Percentiles rank a stretch among this genome's conserved stretches.
These are phyloP conservation scores for Flexamia atlantica DNA, from an alignment of 2,888 invertebrate genomes.

Conservation along the genomic window DNA sequence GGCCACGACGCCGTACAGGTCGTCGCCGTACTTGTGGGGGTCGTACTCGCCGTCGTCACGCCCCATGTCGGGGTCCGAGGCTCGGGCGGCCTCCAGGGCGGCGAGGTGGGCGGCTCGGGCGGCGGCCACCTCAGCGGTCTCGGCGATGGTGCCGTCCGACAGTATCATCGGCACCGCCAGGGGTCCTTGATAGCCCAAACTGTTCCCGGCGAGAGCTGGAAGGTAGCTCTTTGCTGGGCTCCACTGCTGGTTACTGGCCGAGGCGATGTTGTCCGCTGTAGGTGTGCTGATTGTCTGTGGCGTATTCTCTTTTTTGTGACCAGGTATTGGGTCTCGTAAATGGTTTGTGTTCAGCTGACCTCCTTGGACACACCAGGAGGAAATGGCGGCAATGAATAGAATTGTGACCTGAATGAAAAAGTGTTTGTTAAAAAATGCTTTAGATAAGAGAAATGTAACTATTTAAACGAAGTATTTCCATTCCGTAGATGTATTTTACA, in stretches of 20 bases:
- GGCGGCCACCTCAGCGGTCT: slow-evolving; percentile 35
- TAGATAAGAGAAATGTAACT: too few species aligned
- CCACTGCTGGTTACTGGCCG: background rate
- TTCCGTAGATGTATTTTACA: too few species aligned
- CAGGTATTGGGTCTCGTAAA: background rate
- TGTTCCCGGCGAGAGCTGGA: background rate
- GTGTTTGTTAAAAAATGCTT: too few species aligned
- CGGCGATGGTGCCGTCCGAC: slow-evolving; percentile 40
- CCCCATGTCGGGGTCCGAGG: slow-evolving; percentile 26
- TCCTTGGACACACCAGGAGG: background rate
- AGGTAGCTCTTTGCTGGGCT: background rate
- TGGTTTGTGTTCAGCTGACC: background rate
- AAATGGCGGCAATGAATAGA: background rate
- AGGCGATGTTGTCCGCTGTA: background rate
- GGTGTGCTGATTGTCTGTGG: background rate
- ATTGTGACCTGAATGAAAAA: background rate
- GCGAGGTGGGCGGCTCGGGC: slow-evolving; percentile 38
- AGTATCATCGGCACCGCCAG: slow-evolving; percentile 25
- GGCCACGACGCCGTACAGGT: slow-evolving; percentile 12
- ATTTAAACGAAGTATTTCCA: too few species aligned
- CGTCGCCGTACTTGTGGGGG: slow-evolving; percentile 32
- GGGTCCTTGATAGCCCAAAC: slow-evolving; percentile 13
- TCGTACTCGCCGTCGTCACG: slow-evolving; percentile 36
- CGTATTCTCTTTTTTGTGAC: background rate
- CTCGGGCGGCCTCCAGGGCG: slow-evolving; percentile 31